A percentile compares a stretch with the other conserved stretches of the same genome.
Conservation (phyloP, 1,140 invertebrate species). For the Drosophila nebulosa region DNA sequence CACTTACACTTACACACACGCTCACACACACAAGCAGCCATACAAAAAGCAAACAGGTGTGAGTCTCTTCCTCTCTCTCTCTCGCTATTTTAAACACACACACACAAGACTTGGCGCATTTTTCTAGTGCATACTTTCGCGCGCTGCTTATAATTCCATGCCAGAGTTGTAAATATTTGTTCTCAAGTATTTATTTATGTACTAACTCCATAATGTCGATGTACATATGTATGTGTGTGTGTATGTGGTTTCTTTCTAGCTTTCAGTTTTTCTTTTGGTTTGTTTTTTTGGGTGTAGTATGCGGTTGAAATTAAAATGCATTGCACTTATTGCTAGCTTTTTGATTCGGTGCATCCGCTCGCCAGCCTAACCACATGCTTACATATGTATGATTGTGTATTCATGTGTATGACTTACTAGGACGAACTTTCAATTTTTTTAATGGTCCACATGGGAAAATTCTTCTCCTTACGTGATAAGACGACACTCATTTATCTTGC, state of each 20-base stretch:
- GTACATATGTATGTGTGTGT: conserved; percentile 11
- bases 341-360: conserved; percentile 61
- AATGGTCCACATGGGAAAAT: conserved; percentile 35
- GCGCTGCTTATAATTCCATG: conserved; percentile 72
- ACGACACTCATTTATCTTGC: no score
- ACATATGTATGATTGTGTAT: background rate
- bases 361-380: conserved; percentile 6
- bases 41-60: conserved; percentile 59
- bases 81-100: no score
- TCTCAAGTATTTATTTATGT: conserved; percentile 76
- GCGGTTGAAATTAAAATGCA: conserved; percentile 70
- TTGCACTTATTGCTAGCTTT: conserved; percentile 57
- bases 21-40: conserved; percentile 22
- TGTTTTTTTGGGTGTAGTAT: conserved; percentile 40
- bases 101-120: conserved; percentile 66
- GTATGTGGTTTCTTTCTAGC: conserved; percentile 1
- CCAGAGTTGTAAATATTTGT: conserved; percentile 74
- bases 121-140: conserved; percentile 66
- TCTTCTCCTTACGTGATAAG: conserved; percentile 4
- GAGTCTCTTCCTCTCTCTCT: conserved; percentile 13
- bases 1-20: conserved; percentile 42
- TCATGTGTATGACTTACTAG: background rate
- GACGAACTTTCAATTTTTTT: conserved; percentile 66
- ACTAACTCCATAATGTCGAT: conserved; percentile 40
- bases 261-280: conserved; percentile 17